A percentile compares a stretch with the other conserved stretches of the same genome.
These are phyloP conservation scores for Stichodactyla helianthus DNA, from an alignment of 64 coral and sea anemone species.

Conservation along the genomic window DNA sequence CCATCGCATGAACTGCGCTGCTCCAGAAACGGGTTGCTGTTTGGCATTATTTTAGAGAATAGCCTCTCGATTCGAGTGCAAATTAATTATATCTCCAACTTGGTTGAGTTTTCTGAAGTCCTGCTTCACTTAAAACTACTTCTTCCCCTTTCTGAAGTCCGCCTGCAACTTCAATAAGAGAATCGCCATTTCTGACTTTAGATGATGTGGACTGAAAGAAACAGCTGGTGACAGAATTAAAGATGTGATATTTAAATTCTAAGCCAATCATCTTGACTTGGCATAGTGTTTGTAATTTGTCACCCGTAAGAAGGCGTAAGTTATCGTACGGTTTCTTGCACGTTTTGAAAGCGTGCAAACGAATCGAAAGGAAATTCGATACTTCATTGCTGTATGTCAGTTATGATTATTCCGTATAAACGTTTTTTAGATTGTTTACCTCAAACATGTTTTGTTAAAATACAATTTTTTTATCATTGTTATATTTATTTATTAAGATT, in stretches of 20 bases:
- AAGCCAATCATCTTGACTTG: slow-evolving; percentile 66
- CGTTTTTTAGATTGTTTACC: too few relatives aligned
- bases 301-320: slow-evolving; percentile 80
- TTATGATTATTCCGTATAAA: too few relatives aligned
- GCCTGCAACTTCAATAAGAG: slow-evolving; percentile 88
- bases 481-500: too few relatives aligned
- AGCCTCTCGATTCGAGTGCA: slow-evolving; percentile 21
- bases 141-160: slow-evolving; percentile 64
- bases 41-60: slow-evolving; percentile 39
- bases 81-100: not conserved
- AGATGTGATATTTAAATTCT: slow-evolving; percentile 61
- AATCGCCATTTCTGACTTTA: slow-evolving; percentile 51
- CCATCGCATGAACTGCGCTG: slow-evolving; percentile 55
- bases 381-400: too few relatives aligned
- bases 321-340: slow-evolving; percentile 33
- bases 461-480: too few relatives aligned
- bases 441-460: too few relatives aligned
- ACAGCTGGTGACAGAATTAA: slow-evolving; percentile 66
- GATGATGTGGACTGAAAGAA: slow-evolving; percentile 61
- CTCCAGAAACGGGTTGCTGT: slow-evolving; percentile 36
- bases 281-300: slow-evolving; percentile 60
- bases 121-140: slow-evolving; percentile 54
- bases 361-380: too few relatives aligned
- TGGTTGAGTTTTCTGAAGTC: slow-evolving; percentile 38
- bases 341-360: slow-evolving; percentile 52